Percentiles rank a stretch among this genome's conserved stretches.
Evolutionary conservation across 2,888 invertebrate genomes (phyloP).

Genomic region (Endotricha flammealis): DNA sequence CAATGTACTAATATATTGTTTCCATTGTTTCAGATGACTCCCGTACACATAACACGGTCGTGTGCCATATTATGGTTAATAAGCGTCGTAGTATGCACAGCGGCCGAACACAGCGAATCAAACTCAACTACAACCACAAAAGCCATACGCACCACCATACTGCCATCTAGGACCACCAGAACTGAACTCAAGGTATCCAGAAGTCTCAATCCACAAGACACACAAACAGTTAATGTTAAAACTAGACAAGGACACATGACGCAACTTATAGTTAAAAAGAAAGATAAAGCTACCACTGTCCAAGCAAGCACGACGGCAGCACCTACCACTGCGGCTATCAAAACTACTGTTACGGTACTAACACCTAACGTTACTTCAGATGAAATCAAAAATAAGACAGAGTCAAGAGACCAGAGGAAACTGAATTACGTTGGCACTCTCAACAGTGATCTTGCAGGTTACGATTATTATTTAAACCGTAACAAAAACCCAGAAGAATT

Average conservation of each 20-base stretch:
- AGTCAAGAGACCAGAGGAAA: slow-evolving; percentile 66
- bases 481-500: slow-evolving; percentile 61
- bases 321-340: slow-evolving; percentile 54
- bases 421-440: slow-evolving; percentile 52
- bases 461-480: slow-evolving; percentile 67
- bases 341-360: slow-evolving; percentile 35
- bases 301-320: slow-evolving; percentile 37
- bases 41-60: slow-evolving; percentile 56
- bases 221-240: slow-evolving; percentile 86
- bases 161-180: slow-evolving; percentile 80
- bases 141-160: slow-evolving; percentile 61
- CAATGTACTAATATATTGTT: too few relatives aligned
- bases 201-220: slow-evolving; percentile 86
- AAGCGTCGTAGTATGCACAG: slow-evolving; percentile 36
- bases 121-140: slow-evolving; percentile 63
- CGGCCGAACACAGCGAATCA: slow-evolving; percentile 48
- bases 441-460: slow-evolving; percentile 67
- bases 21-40: slow-evolving; percentile 67
- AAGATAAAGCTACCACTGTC: slow-evolving; percentile 74
- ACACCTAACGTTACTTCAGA: slow-evolving; percentile 38
- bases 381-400: slow-evolving; percentile 60
- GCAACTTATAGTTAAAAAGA: slow-evolving; percentile 86
- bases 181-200: slow-evolving; percentile 87
- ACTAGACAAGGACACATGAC: slow-evolving; percentile 87
- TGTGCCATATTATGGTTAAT: slow-evolving; percentile 56